phyloP scores from a whole-genome alignment of 2,113 vertebrate genomes.

The Thalassarche chlororhynchos region DNA sequence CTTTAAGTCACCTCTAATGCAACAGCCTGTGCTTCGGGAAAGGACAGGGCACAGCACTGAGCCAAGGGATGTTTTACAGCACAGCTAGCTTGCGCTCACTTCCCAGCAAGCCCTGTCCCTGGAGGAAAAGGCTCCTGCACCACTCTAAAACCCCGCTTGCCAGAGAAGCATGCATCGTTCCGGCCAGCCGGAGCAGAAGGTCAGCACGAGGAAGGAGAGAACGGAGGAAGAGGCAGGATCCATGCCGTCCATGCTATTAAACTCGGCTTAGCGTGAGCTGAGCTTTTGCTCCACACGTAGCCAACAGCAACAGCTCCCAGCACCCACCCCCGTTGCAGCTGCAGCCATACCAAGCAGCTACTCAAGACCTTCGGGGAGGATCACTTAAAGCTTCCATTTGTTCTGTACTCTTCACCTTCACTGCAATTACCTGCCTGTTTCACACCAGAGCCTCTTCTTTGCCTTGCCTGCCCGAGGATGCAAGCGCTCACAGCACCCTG shows the following conservation, averaged over 20 bases:
- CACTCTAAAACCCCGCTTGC: not conserved
- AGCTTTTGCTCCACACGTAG: not conserved
- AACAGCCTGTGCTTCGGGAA: not conserved
- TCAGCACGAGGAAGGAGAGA: not conserved
- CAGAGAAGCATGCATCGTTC: not conserved
- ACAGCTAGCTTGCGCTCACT: not conserved
- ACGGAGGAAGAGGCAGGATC: not conserved
- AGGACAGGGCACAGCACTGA: fast-evolving
- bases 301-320: not conserved
- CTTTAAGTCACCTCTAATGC: slow-evolving; percentile 60
- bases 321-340: not conserved
- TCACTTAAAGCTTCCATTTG: not conserved
- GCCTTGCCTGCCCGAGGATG: not conserved
- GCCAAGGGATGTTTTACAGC: not conserved
- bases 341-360: not conserved
- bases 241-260: fast-evolving
- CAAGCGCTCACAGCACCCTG: not conserved
- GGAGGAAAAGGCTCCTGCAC: not conserved
- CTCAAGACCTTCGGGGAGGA: not conserved
- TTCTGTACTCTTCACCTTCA: not conserved
- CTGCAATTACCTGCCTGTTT: not conserved
- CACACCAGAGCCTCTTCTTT: not conserved
- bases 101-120: not conserved
- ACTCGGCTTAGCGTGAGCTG: not conserved
- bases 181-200: not conserved